phyloP scores from a whole-genome alignment of 1,140 invertebrate species.

The Plutomurus gul region DNA sequence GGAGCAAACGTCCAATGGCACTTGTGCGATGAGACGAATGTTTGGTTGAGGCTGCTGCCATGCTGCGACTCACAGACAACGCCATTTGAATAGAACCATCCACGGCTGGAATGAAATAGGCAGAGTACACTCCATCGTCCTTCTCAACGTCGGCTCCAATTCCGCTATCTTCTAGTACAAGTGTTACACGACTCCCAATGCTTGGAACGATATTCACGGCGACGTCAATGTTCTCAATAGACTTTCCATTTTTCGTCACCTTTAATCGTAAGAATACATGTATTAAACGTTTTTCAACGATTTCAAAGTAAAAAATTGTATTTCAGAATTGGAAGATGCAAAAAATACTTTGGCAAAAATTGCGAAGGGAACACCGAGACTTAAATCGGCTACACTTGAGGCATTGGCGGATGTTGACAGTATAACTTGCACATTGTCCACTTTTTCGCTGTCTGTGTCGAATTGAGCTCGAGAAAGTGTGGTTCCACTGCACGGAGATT shows the following conservation, averaged over 20 bases:
- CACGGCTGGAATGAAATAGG: conserved; percentile 7
- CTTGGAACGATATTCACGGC: background rate
- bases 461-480: no score
- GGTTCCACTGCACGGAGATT: no score
- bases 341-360: no score
- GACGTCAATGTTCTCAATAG: background rate
- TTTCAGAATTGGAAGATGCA: background rate
- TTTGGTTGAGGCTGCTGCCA: background rate
- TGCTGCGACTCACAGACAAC: background rate
- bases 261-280: background rate
- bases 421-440: no score
- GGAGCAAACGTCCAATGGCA: background rate
- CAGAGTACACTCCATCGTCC: conserved; percentile 44
- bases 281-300: background rate
- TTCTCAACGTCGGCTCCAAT: conserved; percentile 28
- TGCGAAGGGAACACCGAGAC: background rate
- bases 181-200: background rate
- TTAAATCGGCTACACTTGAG: no score
- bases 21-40: no score
- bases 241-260: conserved; percentile 8
- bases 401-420: no score
- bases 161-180: conserved; percentile 37
- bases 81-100: conserved; percentile 37
- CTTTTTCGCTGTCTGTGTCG: no score
- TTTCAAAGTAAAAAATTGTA: background rate